Evolutionary conservation across 1,140 invertebrate genomes (phyloP).

Genomic region (Macrobrachium rosenbergii): DNA sequence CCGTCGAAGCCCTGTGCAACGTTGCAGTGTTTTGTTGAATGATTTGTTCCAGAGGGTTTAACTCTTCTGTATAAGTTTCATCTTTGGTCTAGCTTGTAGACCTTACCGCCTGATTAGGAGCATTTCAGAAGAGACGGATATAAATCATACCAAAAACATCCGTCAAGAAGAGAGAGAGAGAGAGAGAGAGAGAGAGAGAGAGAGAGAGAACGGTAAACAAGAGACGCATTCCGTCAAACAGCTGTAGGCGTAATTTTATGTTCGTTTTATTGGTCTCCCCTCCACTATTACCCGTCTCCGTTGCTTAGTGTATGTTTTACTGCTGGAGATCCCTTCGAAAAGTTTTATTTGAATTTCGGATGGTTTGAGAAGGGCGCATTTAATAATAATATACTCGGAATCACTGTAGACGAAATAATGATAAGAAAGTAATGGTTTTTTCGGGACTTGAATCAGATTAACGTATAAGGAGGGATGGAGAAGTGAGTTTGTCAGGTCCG

Average conservation of each 20-base stretch:
- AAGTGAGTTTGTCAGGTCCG: conserved; percentile 42
- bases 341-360: too few relatives aligned
- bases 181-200: too few relatives aligned
- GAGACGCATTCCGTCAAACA: conserved; percentile 40
- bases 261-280: conserved; percentile 46
- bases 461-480: conserved; percentile 57
- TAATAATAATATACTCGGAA: not conserved
- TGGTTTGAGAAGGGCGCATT: too few relatives aligned
- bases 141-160: conserved; percentile 7
- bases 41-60: too few relatives aligned
- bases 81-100: not conserved
- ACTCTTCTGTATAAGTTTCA: too few relatives aligned
- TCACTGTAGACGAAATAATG: conserved; percentile 53
- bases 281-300: conserved; percentile 14
- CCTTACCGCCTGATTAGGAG: not conserved
- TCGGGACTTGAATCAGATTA: conserved; percentile 57
- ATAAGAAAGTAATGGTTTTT: conserved; percentile 45
- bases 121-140: not conserved
- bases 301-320: not conserved
- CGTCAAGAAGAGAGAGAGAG: too few relatives aligned
- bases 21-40: too few relatives aligned
- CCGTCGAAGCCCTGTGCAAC: too few relatives aligned
- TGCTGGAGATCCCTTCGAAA: too few relatives aligned
- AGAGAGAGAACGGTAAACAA: conserved; percentile 19
- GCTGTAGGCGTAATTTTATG: conserved; percentile 56